Evolutionary conservation across 2,113 vertebrate genomes (phyloP).

Genomic region (human): DNA sequence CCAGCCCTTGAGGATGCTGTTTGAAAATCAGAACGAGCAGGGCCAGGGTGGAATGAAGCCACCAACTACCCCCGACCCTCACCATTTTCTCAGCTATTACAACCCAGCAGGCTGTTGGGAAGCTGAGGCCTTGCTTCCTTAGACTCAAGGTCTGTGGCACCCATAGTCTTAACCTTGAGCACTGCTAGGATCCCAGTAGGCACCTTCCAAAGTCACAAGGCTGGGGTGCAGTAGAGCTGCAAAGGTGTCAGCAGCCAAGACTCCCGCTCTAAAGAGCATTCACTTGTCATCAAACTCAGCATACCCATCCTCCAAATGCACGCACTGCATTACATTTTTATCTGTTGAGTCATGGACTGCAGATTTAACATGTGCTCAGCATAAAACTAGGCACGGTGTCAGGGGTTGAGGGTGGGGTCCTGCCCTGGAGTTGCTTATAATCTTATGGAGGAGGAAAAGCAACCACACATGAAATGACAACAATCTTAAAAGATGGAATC

Average conservation of each 20-base stretch:
- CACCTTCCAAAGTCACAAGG: neutral
- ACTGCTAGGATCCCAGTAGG: neutral
- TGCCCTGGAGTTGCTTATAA: neutral
- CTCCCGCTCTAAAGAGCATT: neutral
- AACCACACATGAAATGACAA: neutral
- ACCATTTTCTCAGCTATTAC: neutral
- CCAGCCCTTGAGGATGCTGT: neutral
- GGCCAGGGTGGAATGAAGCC: neutral
- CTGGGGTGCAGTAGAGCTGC: neutral
- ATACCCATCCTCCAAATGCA: neutral
- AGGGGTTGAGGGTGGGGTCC: accelerated
- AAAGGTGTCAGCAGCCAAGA: neutral
- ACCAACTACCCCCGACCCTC: neutral
- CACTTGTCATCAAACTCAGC: neutral
- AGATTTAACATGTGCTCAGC: neutral
- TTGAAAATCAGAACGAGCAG: neutral
- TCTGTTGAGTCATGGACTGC: neutral
- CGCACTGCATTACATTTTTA: neutral
- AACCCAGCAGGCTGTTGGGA: neutral
- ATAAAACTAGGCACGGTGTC: neutral
- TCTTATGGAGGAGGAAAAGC: neutral
- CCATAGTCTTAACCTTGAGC: neutral
- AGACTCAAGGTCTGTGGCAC: accelerated
- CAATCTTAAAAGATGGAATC: neutral
- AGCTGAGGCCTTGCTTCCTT: neutral